These are phyloP conservation scores for Drosophila kikkawai DNA, from an alignment of 1,140 invertebrate genomes.

Conservation along the genomic window DNA sequence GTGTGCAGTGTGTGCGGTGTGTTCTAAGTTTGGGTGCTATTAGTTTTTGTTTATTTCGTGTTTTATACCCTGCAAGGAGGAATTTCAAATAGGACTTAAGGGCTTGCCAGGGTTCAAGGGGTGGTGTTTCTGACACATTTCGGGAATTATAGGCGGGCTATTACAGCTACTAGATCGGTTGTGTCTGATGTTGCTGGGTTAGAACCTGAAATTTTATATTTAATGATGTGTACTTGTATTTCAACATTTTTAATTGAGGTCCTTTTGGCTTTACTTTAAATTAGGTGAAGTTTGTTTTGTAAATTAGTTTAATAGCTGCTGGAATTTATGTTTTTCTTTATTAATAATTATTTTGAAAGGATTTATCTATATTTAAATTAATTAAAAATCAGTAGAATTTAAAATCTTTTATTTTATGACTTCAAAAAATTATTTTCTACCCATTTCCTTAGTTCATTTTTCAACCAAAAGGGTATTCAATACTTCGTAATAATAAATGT, in stretches of 20 bases:
- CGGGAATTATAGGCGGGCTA: not conserved
- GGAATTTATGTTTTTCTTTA: not conserved
- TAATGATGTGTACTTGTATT: not conserved
- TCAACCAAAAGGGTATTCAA: conserved; percentile 5
- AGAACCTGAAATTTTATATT: not conserved
- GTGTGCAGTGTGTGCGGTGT: conserved; percentile 18
- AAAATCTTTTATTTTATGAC: not conserved
- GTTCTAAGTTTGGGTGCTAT: conserved; percentile 58
- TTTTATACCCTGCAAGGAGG: conserved; percentile 36
- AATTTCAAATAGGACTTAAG: conserved; percentile 24
- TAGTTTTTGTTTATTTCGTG: conserved; percentile 70
- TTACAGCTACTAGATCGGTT: conserved; percentile 6
- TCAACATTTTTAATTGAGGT: not conserved
- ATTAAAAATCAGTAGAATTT: not conserved
- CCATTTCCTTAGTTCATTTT: not conserved
- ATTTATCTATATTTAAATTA: not conserved
- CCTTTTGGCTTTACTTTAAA: not conserved
- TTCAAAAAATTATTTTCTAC: not conserved
- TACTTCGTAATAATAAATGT: conserved; percentile 3
- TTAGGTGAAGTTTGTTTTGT: too few relatives aligned
- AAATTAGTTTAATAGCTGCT: not conserved
- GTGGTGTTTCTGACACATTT: conserved; percentile 30
- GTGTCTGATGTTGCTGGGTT: not conserved
- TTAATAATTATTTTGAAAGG: too few relatives aligned
- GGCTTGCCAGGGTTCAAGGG: conserved; percentile 16